These are phyloP conservation scores for Saccopteryx bilineata DNA, from an alignment of 2,113 vertebrate genomes.

Conservation along the genomic window DNA sequence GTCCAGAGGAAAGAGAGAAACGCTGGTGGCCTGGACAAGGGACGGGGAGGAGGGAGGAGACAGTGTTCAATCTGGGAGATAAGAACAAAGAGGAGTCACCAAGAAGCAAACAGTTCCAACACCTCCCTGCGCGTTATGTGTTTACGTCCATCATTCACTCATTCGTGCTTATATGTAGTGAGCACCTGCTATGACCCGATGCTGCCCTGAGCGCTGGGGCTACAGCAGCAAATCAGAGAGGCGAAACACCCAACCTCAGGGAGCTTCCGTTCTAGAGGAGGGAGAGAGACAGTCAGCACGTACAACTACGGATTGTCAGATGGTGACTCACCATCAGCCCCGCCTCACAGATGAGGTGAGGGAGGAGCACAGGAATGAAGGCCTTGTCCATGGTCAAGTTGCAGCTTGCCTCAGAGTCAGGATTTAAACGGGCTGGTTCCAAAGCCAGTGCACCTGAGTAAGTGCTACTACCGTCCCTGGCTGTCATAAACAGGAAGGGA, in stretches of 20 bases:
- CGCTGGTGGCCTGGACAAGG: not conserved
- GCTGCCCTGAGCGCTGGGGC: not conserved
- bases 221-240: not conserved
- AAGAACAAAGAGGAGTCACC: not conserved
- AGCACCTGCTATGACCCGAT: not conserved
- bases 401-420: no score
- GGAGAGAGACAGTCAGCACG: not conserved
- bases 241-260: not conserved
- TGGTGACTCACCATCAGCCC: fast-evolving
- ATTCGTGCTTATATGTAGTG: not conserved
- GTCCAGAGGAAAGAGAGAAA: not conserved
- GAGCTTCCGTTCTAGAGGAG: not conserved
- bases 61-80: not conserved
- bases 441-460: not conserved
- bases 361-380: not conserved
- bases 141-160: not conserved
- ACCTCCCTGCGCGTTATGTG: not conserved
- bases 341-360: fast-evolving
- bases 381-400: fast-evolving
- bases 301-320: not conserved
- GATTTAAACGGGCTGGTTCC: not conserved
- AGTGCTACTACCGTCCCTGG: not conserved
- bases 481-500: not conserved
- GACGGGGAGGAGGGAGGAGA: not conserved
- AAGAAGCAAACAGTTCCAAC: not conserved